Percentiles rank a stretch among this genome's conserved stretches.
These are phyloP conservation scores for Malacosoma neustria DNA, from an alignment of 2,888 invertebrate species.

Conservation along the genomic window DNA sequence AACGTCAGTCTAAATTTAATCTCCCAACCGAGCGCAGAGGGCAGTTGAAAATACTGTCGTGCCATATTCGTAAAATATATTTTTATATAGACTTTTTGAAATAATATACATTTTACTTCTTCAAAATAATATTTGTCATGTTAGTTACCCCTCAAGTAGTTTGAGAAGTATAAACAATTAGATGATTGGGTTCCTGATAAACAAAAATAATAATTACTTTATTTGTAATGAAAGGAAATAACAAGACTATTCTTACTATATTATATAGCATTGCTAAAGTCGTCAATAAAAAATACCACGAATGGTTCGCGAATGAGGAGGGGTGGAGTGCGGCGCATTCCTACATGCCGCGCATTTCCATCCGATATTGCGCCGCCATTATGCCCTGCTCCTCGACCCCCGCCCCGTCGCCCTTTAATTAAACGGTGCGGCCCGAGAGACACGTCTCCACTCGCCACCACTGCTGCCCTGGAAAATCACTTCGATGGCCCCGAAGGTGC, in stretches of 20 bases:
- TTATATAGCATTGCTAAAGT: slow-evolving; percentile 61
- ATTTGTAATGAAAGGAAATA: slow-evolving; percentile 20
- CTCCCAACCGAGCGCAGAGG: slow-evolving; percentile 41
- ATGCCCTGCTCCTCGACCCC: slow-evolving; percentile 58
- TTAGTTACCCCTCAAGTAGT: slow-evolving; percentile 16
- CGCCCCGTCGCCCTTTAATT: slow-evolving; percentile 68
- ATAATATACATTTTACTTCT: slow-evolving; percentile 32
- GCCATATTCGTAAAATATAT: slow-evolving; percentile 54
- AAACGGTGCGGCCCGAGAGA: slow-evolving; percentile 72
- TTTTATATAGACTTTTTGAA: slow-evolving; percentile 43
- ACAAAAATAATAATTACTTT: no score
- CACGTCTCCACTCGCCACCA: slow-evolving; percentile 53
- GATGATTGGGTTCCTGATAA: no score
- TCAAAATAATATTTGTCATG: slow-evolving; percentile 13
- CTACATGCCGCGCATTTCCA: slow-evolving; percentile 75
- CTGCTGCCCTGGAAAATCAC: slow-evolving; percentile 55
- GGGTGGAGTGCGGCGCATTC: slow-evolving; percentile 70
- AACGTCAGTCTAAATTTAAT: slow-evolving; percentile 58
- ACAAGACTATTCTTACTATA: slow-evolving; percentile 46
- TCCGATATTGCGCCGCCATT: slow-evolving; percentile 75
- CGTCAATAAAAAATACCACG: slow-evolving; percentile 74
- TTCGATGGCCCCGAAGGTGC: slow-evolving; percentile 60
- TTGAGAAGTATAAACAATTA: no score
- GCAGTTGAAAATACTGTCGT: slow-evolving; percentile 52
- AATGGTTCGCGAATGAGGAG: slow-evolving; percentile 67